Evolutionary conservation across 1,140 invertebrate genomes (phyloP).

Genomic region (Calephelis nemesis): DNA sequence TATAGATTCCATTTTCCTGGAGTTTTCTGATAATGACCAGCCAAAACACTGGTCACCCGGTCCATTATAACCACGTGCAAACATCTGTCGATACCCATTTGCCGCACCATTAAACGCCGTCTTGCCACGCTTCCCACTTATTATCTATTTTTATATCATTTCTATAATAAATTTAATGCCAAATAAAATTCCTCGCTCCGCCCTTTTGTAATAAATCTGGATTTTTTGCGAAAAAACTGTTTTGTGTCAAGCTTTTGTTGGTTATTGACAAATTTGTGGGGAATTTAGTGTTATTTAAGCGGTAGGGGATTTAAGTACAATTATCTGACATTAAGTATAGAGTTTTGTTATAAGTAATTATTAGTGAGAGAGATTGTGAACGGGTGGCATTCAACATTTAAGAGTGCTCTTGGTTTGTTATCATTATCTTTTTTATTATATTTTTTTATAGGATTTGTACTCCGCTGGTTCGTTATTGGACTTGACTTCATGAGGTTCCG

Average conservation of each 20-base stretch:
- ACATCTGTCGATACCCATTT: constrained; percentile 54
- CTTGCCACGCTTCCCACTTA: constrained; percentile 64
- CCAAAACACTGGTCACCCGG: constrained; percentile 23
- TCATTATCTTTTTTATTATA: too few relatives aligned
- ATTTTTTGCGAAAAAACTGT: constrained; percentile 34
- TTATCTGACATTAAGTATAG: constrained; percentile 35
- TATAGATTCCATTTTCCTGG: too few relatives aligned
- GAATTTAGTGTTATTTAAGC: constrained; percentile 33
- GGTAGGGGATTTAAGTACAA: constrained; percentile 28
- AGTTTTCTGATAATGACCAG: neutral
- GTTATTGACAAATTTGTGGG: constrained; percentile 43
- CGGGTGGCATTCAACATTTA: neutral
- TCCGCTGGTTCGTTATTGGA: too few relatives aligned
- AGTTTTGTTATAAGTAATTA: constrained; percentile 39
- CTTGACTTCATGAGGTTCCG: too few relatives aligned
- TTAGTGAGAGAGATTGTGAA: constrained; percentile 30
- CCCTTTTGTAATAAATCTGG: constrained; percentile 39
- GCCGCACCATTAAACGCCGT: constrained; percentile 53
- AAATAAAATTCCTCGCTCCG: constrained; percentile 66
- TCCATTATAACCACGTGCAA: constrained; percentile 33
- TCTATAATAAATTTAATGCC: constrained; percentile 52
- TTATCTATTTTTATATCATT: constrained; percentile 61
- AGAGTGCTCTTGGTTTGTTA: too few relatives aligned
- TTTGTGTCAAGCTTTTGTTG: constrained; percentile 39
- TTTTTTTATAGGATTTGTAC: too few relatives aligned